Percentiles rank a stretch among this genome's conserved stretches.
phyloP scores from a whole-genome alignment of 2,888 invertebrate genomes.

The Drosophila borealis region DNA sequence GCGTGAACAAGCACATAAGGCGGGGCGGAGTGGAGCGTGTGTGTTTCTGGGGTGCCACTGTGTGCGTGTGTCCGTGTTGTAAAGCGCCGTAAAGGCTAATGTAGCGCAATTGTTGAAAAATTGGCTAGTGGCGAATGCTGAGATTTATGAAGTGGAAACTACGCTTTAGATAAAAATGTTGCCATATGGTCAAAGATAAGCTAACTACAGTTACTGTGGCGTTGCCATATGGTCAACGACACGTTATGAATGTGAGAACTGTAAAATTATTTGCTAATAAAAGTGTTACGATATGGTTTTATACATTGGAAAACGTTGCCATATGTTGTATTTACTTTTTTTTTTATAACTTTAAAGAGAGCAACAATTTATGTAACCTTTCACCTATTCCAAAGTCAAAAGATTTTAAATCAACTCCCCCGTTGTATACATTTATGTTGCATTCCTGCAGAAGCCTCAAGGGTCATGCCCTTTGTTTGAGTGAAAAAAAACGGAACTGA shows the following conservation, averaged over 20 bases:
- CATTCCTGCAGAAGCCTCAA: conserved; percentile 14
- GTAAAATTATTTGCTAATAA: not conserved
- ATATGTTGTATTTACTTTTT: not conserved
- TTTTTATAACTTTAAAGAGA: no score
- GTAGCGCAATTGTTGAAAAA: conserved; percentile 53
- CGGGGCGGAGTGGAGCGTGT: not conserved
- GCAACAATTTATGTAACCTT: conserved; percentile 2
- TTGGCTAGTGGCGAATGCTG: conserved; percentile 27
- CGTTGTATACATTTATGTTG: conserved; percentile 10
- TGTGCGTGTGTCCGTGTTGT: conserved; percentile 12
- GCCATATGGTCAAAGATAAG: conserved; percentile 20
- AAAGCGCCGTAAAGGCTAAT: conserved; percentile 54
- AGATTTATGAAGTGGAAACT: conserved; percentile 52
- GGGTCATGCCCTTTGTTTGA: conserved; percentile 45
- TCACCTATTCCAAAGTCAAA: not conserved
- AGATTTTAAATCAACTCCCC: conserved; percentile 20
- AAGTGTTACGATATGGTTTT: not conserved
- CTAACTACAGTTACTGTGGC: not conserved
- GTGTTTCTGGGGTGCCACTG: conserved; percentile 1
- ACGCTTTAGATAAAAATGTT: conserved; percentile 16
- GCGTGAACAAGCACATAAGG: conserved; percentile 20
- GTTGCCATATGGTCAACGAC: conserved; percentile 6
- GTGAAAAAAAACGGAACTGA: conserved; percentile 22
- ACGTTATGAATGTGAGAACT: not conserved
- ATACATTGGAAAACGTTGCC: not conserved